These are phyloP conservation scores for Sycophila texana DNA, from an alignment of 2,888 invertebrate species.

Conservation along the genomic window DNA sequence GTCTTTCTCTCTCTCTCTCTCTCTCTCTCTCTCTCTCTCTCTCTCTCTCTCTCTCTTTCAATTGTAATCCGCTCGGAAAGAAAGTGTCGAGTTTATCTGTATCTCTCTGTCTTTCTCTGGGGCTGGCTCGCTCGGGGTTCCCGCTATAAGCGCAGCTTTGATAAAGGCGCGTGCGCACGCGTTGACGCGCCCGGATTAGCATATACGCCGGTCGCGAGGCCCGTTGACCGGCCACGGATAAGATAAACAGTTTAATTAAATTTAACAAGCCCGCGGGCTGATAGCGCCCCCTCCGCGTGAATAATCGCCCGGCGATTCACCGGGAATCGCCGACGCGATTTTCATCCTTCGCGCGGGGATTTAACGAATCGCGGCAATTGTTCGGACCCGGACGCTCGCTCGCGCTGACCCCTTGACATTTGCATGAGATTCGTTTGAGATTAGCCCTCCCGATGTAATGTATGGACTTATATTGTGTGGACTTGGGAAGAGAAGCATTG, in stretches of 20 bases:
- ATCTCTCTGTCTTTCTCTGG: not conserved
- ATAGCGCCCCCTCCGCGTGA: too few species aligned
- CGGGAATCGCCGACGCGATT: too few species aligned
- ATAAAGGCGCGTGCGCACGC: conserved; percentile 17
- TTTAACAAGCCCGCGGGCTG: conserved; percentile 27
- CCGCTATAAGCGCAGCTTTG: conserved; percentile 9
- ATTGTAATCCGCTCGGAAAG: not conserved
- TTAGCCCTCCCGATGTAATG: too few species aligned
- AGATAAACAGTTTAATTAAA: conserved; percentile 50
- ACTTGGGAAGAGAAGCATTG: too few species aligned
- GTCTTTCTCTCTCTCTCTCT: not conserved
- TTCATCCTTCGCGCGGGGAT: too few species aligned
- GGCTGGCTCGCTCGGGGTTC: not conserved
- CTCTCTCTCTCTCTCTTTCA: conserved; percentile 8
- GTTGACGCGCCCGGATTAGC: conserved; percentile 15
- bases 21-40: conserved; percentile 2
- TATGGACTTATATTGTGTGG: too few species aligned
- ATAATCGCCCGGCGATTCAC: too few species aligned
- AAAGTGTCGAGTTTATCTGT: not conserved
- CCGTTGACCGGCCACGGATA: conserved; percentile 28
- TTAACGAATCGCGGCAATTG: too few species aligned
- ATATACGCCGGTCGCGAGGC: conserved; percentile 13
- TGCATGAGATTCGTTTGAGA: too few species aligned
- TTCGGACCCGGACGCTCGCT: too few species aligned
- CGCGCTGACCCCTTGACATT: too few species aligned